Evolutionary conservation across 2,797 vertebrate species (phyloP).

Genomic region (Hemitrygon akajei): DNA sequence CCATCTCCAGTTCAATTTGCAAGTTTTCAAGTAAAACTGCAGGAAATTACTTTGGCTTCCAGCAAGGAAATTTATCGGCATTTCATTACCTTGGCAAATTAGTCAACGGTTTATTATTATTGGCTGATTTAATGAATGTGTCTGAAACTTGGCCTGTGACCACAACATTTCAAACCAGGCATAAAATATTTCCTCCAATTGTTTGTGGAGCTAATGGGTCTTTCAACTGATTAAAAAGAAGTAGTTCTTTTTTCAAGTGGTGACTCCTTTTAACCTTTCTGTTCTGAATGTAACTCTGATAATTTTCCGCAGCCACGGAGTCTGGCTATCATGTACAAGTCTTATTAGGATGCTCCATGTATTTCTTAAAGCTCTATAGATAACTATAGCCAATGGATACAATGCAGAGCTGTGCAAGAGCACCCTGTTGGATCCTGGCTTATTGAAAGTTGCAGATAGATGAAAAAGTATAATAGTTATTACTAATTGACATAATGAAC

Average conservation of each 20-base stretch:
- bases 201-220: background rate
- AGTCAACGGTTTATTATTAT: slow-evolving; percentile 21
- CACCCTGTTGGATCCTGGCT: no score
- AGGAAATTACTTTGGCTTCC: slow-evolving; percentile 18
- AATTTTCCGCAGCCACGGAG: background rate
- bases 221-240: no score
- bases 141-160: background rate
- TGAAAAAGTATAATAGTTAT: background rate
- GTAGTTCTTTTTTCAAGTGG: background rate
- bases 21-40: slow-evolving; percentile 6
- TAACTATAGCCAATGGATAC: background rate
- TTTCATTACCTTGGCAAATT: slow-evolving; percentile 31
- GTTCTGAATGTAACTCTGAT: background rate
- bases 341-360: background rate
- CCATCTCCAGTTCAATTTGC: slow-evolving; percentile 10
- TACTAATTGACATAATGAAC: no score
- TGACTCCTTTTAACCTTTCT: background rate
- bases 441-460: background rate
- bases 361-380: no score
- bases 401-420: background rate
- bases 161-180: background rate
- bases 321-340: background rate
- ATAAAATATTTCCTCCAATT: background rate
- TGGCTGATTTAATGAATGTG: background rate
- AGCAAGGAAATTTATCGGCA: background rate